A percentile compares a stretch with the other conserved stretches of the same genome.
Evolutionary conservation across 2,113 vertebrate genomes (phyloP).

Genomic region (Chloropsis hardwickii): DNA sequence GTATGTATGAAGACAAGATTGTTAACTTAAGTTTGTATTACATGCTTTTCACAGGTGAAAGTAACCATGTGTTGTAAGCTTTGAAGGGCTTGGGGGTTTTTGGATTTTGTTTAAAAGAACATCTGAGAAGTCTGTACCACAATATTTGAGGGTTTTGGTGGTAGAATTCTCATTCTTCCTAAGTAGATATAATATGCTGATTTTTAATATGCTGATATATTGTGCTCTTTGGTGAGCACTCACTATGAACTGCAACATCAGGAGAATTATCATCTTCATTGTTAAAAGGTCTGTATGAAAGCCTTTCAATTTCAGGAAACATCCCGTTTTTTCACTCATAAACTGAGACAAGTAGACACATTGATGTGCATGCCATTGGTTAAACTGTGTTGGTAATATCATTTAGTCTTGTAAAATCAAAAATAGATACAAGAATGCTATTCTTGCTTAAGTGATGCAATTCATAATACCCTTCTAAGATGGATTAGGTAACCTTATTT

Average conservation of each 20-base stretch:
- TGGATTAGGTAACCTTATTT: conserved; percentile 64
- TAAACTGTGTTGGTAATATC: not conserved
- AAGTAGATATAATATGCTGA: not conserved
- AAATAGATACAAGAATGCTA: conserved; percentile 24
- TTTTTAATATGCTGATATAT: not conserved
- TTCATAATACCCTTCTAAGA: conserved; percentile 56
- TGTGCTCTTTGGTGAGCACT: not conserved
- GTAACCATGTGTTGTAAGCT: not conserved
- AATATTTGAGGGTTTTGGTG: not conserved
- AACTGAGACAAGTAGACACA: not conserved
- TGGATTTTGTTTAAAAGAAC: not conserved
- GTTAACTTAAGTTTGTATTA: not conserved
- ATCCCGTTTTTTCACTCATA: not conserved
- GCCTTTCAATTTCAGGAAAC: not conserved
- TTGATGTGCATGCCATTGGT: not conserved
- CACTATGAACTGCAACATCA: not conserved
- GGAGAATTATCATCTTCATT: not conserved
- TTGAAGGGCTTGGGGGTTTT: not conserved
- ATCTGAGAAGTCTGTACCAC: not conserved
- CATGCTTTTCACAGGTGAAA: not conserved
- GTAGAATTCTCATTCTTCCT: not conserved
- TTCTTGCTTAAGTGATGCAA: conserved; percentile 40
- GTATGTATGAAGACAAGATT: not conserved
- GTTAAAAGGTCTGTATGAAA: not conserved
- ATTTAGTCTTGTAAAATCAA: conserved; percentile 24